A percentile compares a stretch with the other conserved stretches of the same genome.
These are phyloP conservation scores for Unio pictorum DNA, from an alignment of 2,888 invertebrate species.

Conservation along the genomic window DNA sequence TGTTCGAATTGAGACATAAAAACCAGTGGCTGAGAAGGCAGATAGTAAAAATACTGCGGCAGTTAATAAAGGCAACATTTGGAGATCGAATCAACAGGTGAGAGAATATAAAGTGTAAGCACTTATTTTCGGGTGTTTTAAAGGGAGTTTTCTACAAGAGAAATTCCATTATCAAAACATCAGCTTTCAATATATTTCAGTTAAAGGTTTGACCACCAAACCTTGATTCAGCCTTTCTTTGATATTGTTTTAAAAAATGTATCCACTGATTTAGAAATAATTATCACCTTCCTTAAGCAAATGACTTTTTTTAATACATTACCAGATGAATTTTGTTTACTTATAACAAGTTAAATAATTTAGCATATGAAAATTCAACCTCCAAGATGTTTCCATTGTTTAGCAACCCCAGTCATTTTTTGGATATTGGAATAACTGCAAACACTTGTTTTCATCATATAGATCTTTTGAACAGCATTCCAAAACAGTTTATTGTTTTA, in stretches of 20 bases:
- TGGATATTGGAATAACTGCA: too few relatives aligned
- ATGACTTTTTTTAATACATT: not conserved
- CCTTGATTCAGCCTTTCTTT: not conserved
- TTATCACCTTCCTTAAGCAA: not conserved
- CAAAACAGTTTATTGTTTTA: too few relatives aligned
- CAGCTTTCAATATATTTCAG: too few relatives aligned
- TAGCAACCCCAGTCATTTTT: too few relatives aligned
- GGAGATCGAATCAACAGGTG: slow-evolving; percentile 84
- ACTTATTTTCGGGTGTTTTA: not conserved
- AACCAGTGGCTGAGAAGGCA: slow-evolving; percentile 87
- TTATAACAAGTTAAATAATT: not conserved
- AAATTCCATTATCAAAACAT: too few relatives aligned
- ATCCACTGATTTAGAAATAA: not conserved
- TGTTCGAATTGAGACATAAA: slow-evolving; percentile 85
- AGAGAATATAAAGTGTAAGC: not conserved
- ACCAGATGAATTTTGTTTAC: not conserved
- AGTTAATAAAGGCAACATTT: slow-evolving; percentile 85
- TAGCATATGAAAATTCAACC: too few relatives aligned
- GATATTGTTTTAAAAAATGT: not conserved
- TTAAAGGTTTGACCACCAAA: too few relatives aligned
- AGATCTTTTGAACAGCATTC: too few relatives aligned
- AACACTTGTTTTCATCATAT: too few relatives aligned
- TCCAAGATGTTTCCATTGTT: too few relatives aligned
- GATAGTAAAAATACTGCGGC: slow-evolving; percentile 82
- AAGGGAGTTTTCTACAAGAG: not conserved